Conservation (phyloP, 2,797 vertebrate species). For the Falco novaeseelandiae region DNA sequence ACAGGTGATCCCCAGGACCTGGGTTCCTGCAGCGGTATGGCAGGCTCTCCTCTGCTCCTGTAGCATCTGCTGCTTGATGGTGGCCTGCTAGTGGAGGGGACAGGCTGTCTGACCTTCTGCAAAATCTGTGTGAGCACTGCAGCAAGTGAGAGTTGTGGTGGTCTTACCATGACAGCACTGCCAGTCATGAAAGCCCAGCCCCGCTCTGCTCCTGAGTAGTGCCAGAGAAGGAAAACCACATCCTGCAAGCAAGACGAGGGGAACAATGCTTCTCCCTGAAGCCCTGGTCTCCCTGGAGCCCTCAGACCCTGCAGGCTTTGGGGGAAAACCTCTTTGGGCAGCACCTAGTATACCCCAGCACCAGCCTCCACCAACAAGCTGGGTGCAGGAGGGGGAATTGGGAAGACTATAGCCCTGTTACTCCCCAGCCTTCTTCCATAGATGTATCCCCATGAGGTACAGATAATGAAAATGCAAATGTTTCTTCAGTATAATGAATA, state of each 20-base stretch:
- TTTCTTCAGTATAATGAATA: background rate
- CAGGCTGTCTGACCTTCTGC: background rate
- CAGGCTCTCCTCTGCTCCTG: background rate
- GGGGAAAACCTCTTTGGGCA: background rate
- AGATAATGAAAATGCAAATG: background rate
- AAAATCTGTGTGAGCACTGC: background rate
- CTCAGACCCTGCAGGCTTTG: background rate
- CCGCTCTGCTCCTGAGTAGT: background rate
- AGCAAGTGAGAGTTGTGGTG: background rate
- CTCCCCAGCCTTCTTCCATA: background rate
- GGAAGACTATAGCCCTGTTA: background rate
- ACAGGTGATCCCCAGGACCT: fast-evolving
- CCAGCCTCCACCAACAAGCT: background rate
- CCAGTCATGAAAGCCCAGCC: background rate
- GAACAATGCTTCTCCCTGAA: fast-evolving
- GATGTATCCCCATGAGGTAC: background rate
- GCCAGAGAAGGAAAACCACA: background rate
- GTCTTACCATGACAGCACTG: background rate
- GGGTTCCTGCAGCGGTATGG: background rate
- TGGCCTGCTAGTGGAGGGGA: background rate
- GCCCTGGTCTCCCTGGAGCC: background rate
- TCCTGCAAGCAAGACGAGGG: background rate
- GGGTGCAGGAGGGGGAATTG: background rate
- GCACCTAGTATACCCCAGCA: background rate
- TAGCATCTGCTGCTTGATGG: background rate